Evolutionary conservation across 30 jellyfish, hydroid and myxozoan genomes (phyloP), one percentile per base, ranked within the genome.

Genomic region (Sanderia malayensis): DNA sequence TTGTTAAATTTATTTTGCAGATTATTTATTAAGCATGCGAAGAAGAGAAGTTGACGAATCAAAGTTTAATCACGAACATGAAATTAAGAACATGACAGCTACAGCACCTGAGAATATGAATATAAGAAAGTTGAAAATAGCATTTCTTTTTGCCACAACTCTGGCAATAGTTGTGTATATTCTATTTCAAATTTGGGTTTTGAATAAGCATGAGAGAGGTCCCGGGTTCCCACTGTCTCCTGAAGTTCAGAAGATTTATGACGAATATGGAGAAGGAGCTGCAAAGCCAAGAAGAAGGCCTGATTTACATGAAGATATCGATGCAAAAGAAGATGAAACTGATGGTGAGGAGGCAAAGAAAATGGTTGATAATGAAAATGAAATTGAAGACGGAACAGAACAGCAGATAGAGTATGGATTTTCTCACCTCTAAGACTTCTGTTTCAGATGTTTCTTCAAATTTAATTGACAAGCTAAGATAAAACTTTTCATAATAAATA

Each of bases 261-360:
- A 46, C 32, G 45, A 77, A 62, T 81, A 77, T 64, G 89, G 89
- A 4, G 69, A 76, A 1, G 89, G 89, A 32, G 74, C 28, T 13
- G 73, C 89, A 9, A 77, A 77, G 67, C 71, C 77, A 30, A 77
- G 89, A 55, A 46, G 89, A 27, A 47, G 89, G 21, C 69, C 66
- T 11, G 81, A 65, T 28, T 20, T 77, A 11, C 49, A 26, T 2
- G 31, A 65, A 0, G 65, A 24, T n/a, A 37, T 31, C 4, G 22
- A 47, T 0, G 20, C 13, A 44, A 28, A 34, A 17, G 28, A 9
- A 4, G 44, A 33, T 4, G 24, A 49, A 18, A 49, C 15, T 8
- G 55, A 6, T 41, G 55, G 23, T 49, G 64, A 49, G 23, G 64
- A 49, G 3, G 55, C 15, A 41, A 15, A 41, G 55, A 41, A 41